Conservation (phyloP, 2,888 invertebrate genomes). For the Argyra leucocephala region DNA sequence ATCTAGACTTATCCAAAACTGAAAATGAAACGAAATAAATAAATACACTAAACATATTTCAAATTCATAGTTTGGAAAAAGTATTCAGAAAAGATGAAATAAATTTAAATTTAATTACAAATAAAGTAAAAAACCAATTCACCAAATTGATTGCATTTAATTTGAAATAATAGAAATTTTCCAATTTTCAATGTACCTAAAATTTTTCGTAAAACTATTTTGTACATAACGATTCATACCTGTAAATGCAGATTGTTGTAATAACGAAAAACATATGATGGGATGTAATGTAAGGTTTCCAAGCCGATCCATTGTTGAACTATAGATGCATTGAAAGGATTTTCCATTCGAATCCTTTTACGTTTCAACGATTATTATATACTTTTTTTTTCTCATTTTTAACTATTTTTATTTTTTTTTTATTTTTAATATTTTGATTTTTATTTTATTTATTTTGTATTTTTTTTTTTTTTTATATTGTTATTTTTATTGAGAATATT, state of each 20-base stretch:
- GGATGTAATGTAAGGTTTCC: constrained; percentile 54
- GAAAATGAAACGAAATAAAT: too few species aligned
- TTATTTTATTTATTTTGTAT: background rate
- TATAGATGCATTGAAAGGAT: constrained; percentile 26
- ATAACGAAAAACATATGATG: constrained; percentile 57
- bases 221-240: too few species aligned
- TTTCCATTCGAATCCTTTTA: constrained; percentile 26
- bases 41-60: too few species aligned
- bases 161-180: too few species aligned
- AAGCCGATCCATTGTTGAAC: constrained; percentile 53
- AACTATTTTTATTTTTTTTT: background rate
- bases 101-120: too few species aligned
- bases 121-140: too few species aligned
- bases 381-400: background rate
- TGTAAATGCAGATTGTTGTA: constrained; percentile 47
- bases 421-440: background rate
- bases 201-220: too few species aligned
- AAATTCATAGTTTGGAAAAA: too few species aligned
- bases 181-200: too few species aligned
- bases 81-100: too few species aligned
- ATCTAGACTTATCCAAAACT: too few species aligned
- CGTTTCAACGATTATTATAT: constrained; percentile 1
- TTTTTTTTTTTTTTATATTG: background rate
- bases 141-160: too few species aligned
- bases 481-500: background rate